Conservation (phyloP, 2,888 invertebrate genomes). For the Carterocephalus palaemon region DNA sequence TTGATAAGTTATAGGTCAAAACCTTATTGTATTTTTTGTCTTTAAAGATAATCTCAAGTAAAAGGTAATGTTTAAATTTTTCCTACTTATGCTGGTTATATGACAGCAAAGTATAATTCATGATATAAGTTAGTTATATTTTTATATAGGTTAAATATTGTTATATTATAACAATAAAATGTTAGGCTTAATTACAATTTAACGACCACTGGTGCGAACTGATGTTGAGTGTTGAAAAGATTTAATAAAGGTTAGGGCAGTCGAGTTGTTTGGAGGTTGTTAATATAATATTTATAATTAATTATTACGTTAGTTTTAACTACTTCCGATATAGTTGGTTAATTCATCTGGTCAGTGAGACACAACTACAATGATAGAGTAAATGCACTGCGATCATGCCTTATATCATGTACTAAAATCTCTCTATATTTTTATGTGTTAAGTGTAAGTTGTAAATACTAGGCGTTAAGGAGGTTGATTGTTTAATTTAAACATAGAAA, state of each 20-base stretch:
- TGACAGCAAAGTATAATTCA: conserved; percentile 37
- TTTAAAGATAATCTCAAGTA: conserved; percentile 32
- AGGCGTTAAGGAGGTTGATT: conserved; percentile 62
- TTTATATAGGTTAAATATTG: conserved; percentile 66
- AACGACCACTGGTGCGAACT: conserved; percentile 75
- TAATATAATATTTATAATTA: conserved; percentile 58
- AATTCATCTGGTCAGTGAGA: conserved; percentile 48
- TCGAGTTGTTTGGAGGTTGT: conserved; percentile 69
- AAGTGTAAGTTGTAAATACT: conserved; percentile 64
- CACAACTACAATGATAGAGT: conserved; percentile 27
- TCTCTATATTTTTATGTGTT: conserved; percentile 62
- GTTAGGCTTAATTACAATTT: conserved; percentile 57
- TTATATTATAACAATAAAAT: conserved; percentile 48
- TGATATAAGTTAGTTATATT: conserved; percentile 64
- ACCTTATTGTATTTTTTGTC: conserved; percentile 5
- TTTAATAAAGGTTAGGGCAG: conserved; percentile 71
- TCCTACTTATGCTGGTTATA: conserved; percentile 29
- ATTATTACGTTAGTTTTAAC: conserved; percentile 42
- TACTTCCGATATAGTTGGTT: conserved; percentile 43
- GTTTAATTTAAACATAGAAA: conserved; percentile 60
- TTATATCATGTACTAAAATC: conserved; percentile 55
- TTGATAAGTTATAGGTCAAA: conserved; percentile 18
- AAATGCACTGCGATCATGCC: conserved; percentile 33
- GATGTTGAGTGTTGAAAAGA: conserved; percentile 75
- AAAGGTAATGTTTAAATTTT: conserved; percentile 27